phyloP scores from a whole-genome alignment of 2,113 vertebrate species.

The Myotis lucifugus region DNA sequence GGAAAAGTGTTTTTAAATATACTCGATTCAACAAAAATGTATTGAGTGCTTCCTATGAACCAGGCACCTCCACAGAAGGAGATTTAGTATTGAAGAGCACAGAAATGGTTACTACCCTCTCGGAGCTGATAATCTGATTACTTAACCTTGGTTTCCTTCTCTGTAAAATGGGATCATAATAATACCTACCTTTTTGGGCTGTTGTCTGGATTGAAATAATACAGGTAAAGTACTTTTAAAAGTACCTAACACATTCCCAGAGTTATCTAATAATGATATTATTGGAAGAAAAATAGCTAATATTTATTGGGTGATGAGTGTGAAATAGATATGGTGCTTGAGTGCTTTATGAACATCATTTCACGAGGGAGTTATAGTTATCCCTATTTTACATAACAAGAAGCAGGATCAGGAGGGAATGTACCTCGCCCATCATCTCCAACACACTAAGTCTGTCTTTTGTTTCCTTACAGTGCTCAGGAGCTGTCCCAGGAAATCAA shows the following conservation, averaged over 20 bases:
- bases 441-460: constrained; percentile 3
- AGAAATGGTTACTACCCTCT: background rate
- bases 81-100: background rate
- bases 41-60: background rate
- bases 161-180: constrained; percentile 22
- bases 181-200: background rate
- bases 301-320: background rate
- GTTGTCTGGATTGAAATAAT: constrained; percentile 34
- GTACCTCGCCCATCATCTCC: background rate
- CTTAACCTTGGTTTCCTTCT: constrained; percentile 8
- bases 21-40: background rate
- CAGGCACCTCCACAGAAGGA: background rate
- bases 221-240: background rate
- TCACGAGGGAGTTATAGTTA: background rate
- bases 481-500: constrained; percentile 94
- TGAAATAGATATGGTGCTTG: background rate
- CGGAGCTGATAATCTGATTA: background rate
- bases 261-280: background rate
- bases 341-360: background rate
- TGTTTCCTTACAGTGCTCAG: constrained; percentile 85
- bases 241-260: background rate
- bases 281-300: background rate
- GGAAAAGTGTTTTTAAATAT: constrained; percentile 36
- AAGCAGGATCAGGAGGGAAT: background rate
- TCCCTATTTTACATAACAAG: background rate